Base-by-base conservation (phyloP, 2,113 vertebrate genomes). In the Xyrauchen texanus region DNA sequence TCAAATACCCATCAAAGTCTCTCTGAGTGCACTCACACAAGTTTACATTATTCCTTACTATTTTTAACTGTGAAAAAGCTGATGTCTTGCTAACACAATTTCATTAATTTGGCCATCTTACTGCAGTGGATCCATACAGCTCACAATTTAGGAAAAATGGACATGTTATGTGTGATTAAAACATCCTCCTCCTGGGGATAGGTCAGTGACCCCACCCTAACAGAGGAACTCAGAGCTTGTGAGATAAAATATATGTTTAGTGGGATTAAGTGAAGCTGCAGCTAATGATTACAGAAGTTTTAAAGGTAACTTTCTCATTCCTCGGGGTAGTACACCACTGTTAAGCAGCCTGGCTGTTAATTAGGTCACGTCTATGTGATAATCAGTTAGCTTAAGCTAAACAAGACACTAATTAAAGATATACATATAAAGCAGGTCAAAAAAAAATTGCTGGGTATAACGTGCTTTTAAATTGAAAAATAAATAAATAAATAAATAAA, bases 331-430 rank as follows among this genome's bases (percentile, higher is more conserved):
- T 82, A 82, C 66, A 85, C 88, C 81, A 85, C 83, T 76, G 87
- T 87, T 92, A 90, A 91, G 90, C 90, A 92, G 90, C 82, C 76
- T 68, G 82, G 78, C 86, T 84, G 71, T 89, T 93, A 94, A 93
- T 93, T 94, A 92, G 92, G 91, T 93, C 92, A 93, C 86, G 91
- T 92, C 90, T 89, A 85, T 68, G 91, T 88, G 90, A 93, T 93
- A 92, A 93, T 94, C 92, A 93, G 91, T 90, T 85, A 89, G 91
- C 92, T 93, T 93, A 93, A 93, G 92, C 91, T 92, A 93, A 94
- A 93, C 92, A 94, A 93, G 91, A 91, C 91, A 91, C 91, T 93
- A 93, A 94, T 93, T 93, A 93, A 93, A 93, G 92, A 92, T 94
- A 93, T 92, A 93, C 91, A 94, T 93, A 93, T 93, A 93, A 94